Conservation (phyloP, 2,888 invertebrate species). For the Neria commutata region DNA sequence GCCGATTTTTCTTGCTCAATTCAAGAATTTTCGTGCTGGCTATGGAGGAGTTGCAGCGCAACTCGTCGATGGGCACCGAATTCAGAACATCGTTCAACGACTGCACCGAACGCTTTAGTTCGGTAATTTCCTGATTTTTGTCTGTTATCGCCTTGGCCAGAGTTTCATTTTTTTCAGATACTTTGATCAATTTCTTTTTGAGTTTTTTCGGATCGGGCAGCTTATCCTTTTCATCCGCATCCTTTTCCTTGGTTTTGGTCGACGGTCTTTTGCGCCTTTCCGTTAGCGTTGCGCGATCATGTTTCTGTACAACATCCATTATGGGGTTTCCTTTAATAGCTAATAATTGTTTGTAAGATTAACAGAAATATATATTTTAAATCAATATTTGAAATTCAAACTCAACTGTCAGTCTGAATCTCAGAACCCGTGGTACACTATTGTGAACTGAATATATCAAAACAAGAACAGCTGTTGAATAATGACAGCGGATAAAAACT, state of each 20-base stretch:
- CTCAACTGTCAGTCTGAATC: too few relatives aligned
- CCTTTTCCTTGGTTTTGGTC: not conserved
- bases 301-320: slow-evolving; percentile 44
- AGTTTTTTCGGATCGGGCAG: slow-evolving; percentile 41
- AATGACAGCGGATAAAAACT: too few relatives aligned
- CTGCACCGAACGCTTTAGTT: slow-evolving; percentile 50
- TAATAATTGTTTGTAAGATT: not conserved
- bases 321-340: too few relatives aligned
- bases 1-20: slow-evolving; percentile 57
- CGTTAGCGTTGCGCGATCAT: slow-evolving; percentile 31
- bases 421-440: too few relatives aligned
- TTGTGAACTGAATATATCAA: not conserved
- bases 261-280: slow-evolving; percentile 12
- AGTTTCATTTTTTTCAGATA: slow-evolving; percentile 45
- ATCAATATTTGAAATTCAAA: not conserved
- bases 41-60: slow-evolving; percentile 52
- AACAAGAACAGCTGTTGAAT: not conserved
- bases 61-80: slow-evolving; percentile 53
- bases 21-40: slow-evolving; percentile 54
- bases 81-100: slow-evolving; percentile 54
- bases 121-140: slow-evolving; percentile 51
- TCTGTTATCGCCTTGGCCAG: slow-evolving; percentile 44
- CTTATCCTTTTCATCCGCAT: slow-evolving; percentile 15
- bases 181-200: slow-evolving; percentile 45
- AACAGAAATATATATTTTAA: not conserved